Conservation (phyloP, 2,113 vertebrate genomes). For the Burhinus oedicnemus region DNA sequence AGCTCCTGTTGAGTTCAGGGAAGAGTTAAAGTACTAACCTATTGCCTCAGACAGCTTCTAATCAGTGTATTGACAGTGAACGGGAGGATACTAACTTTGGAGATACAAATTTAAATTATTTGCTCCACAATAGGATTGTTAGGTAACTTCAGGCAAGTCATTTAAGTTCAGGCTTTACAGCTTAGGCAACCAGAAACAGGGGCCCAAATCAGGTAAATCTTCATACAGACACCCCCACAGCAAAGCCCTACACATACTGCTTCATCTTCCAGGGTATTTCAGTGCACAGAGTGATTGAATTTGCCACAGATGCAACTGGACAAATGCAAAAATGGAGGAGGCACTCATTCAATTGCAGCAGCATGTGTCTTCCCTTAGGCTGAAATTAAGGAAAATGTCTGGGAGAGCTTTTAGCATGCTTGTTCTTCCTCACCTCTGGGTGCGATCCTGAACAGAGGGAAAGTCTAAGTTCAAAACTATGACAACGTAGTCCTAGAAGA, state of each 20-base stretch:
- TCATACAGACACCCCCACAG: background rate
- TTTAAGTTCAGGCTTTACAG: background rate
- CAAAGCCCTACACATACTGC: background rate
- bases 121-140: background rate
- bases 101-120: background rate
- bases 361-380: background rate
- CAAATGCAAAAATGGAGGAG: background rate
- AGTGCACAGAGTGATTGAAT: background rate
- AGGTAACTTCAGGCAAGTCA: background rate
- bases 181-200: background rate
- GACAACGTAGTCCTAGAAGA: background rate
- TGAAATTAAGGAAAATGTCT: background rate
- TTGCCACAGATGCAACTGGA: background rate
- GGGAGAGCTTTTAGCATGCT: background rate
- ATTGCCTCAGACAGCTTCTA: background rate
- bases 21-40: background rate
- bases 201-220: background rate
- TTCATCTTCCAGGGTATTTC: background rate
- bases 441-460: background rate
- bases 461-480: background rate
- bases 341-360: background rate
- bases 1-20: background rate
- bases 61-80: rapidly evolving
- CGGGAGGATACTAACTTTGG: background rate
- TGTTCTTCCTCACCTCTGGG: background rate